Conservation (phyloP, 2,113 vertebrate species). For the Oophaga pumilio region DNA sequence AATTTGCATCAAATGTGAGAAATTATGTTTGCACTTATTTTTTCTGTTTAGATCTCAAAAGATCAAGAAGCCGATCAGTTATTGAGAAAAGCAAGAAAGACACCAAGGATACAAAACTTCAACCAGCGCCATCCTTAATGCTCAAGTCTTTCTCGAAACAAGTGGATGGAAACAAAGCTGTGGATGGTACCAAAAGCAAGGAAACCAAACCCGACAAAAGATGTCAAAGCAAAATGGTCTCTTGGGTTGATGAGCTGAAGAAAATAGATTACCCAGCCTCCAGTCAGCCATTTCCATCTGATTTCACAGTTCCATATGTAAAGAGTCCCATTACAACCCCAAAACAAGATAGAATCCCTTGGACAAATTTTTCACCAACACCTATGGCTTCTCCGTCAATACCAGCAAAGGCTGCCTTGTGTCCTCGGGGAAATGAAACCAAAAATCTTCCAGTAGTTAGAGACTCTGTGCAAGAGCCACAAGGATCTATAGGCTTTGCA, state of each 20-base stretch:
- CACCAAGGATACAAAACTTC: not conserved
- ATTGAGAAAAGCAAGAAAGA: not conserved
- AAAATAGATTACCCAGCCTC: not conserved
- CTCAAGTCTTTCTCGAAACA: not conserved
- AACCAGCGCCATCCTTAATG: not conserved
- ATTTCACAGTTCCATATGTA: not conserved
- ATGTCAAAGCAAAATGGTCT: no score
- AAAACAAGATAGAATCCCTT: not conserved
- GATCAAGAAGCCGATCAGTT: not conserved
- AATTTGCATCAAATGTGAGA: not conserved
- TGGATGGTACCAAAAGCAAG: not conserved
- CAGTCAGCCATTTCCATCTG: not conserved
- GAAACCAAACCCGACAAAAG: not conserved
- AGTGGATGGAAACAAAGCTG: not conserved
- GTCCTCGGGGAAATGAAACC: not conserved
- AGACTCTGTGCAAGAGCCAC: not conserved
- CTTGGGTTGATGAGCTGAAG: not conserved
- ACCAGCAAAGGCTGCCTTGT: not conserved
- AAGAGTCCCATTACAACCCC: not conserved
- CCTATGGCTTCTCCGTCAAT: not conserved
- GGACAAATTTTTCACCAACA: not conserved
- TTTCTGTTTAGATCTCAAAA: not conserved
- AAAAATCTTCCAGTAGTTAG: not conserved
- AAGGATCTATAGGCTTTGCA: not conserved
- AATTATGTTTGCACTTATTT: not conserved